Base-by-base conservation (phyloP, 2,888 invertebrate genomes). In the Leucophenga montana region DNA sequence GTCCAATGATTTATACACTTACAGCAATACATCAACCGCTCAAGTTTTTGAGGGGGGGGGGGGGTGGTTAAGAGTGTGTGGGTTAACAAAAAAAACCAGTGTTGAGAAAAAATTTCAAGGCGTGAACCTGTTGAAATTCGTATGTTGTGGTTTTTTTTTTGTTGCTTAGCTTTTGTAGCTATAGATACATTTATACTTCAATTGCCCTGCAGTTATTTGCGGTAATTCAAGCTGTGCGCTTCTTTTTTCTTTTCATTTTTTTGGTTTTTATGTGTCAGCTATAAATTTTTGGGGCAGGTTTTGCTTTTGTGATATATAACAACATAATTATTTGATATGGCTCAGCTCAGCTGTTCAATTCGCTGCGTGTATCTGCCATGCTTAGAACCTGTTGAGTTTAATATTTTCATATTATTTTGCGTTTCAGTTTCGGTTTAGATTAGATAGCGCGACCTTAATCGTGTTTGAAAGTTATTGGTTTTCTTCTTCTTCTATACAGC, bases 401-500 rank as follows among this genome's bases (percentile, higher is more conserved):
- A 27, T 53, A 18, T 53, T 53, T 16, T 53, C 20, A 53, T 20
- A 53, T 39, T 39, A 39, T 1, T 14, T 56, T 27, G 16, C 22
- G 8, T 56, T 56, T 56, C 1, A 13, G 56, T 20, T 56, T 56
- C 14, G 22, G 3, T 13, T 48, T 8, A 46, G 62, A 46, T 64
- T 64, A 22, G 22, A 46, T 64, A 46, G 22, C 62, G 22, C 75
- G 84, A 75, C 83, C 83, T 75, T 83, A 84, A 81, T 82, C 77
- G 75, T 77, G 76, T 79, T 83, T 66, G 84, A 84, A 82, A 84
- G 83, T 83, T 80, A 73, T 75, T 75, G 66, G 59, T 53, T 59
- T 33, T 14, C 14, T 57, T 57, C 9, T 61, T 14, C 16, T 33
- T 44, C n/a, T 50, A n/a, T 50, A n/a, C 50, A 50, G 50, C 50